A percentile compares a stretch with the other conserved stretches of the same genome.
These are phyloP conservation scores for Grammomys surdaster DNA, from an alignment of 2,113 vertebrate genomes.

Conservation along the genomic window DNA sequence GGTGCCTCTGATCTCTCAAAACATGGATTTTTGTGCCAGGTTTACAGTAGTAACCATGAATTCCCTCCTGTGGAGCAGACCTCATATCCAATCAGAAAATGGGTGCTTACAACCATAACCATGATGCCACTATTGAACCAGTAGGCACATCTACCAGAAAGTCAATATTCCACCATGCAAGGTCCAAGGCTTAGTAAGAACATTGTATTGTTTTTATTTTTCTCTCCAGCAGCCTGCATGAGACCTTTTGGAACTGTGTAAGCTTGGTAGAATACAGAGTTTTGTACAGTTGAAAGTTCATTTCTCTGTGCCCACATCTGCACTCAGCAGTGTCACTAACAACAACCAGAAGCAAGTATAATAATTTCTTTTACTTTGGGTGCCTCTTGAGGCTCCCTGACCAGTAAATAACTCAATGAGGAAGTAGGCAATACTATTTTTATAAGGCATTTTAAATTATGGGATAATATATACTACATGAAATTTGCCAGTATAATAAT, in stretches of 20 bases:
- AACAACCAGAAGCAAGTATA: background rate
- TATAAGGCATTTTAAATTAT: background rate
- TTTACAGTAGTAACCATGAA: background rate
- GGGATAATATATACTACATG: background rate
- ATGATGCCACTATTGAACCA: background rate
- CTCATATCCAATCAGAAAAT: background rate
- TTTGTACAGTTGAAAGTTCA: background rate
- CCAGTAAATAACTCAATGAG: background rate
- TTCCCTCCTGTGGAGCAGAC: background rate
- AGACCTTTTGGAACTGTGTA: background rate
- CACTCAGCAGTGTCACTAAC: background rate
- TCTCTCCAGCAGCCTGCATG: background rate
- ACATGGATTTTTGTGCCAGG: background rate
- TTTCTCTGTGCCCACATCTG: background rate
- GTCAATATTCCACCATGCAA: background rate
- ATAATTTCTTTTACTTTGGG: background rate
- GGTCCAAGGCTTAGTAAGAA: background rate
- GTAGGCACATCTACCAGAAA: background rate
- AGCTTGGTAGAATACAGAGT: background rate
- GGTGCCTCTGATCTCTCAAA: background rate
- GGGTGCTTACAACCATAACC: background rate
- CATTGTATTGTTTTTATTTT: background rate
- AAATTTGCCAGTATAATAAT: background rate
- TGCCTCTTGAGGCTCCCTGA: background rate
- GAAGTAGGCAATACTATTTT: background rate